Conservation (phyloP, 2,888 invertebrate species). For the Caprella mutica region DNA sequence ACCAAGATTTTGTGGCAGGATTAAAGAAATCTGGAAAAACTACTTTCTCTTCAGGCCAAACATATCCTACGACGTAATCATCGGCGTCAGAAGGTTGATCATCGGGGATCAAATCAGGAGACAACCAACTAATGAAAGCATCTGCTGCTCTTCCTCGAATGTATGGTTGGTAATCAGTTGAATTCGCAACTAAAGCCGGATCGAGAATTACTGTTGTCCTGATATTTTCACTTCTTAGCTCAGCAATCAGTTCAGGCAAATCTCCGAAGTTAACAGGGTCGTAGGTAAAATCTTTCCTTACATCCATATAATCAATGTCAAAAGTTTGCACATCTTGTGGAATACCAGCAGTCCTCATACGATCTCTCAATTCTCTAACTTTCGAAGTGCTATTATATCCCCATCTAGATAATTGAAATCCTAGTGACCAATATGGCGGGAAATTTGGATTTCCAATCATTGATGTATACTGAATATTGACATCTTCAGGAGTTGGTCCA, state of each 20-base stretch:
- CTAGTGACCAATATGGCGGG: slow-evolving; percentile 71
- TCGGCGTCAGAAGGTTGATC: slow-evolving; percentile 11
- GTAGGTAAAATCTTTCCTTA: slow-evolving; percentile 40
- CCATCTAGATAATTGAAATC: slow-evolving; percentile 43
- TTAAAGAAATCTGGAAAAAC: slow-evolving; percentile 35
- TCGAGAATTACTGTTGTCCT: slow-evolving; percentile 36
- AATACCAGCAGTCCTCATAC: slow-evolving; percentile 59
- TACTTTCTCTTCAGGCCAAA: slow-evolving; percentile 21
- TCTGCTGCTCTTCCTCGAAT: too few relatives aligned
- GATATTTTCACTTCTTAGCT: slow-evolving; percentile 33
- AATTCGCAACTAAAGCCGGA: too few relatives aligned
- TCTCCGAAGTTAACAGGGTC: slow-evolving; percentile 35
- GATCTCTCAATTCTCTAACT: slow-evolving; percentile 54
- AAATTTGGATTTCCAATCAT: slow-evolving; percentile 63
- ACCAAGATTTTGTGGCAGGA: slow-evolving; percentile 31
- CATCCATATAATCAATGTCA: slow-evolving; percentile 42
- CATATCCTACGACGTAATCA: slow-evolving; percentile 17
- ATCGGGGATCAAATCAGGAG: slow-evolving; percentile 7
- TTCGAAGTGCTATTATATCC: slow-evolving; percentile 56
- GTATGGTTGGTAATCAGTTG: too few relatives aligned
- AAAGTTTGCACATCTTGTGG: slow-evolving; percentile 52
- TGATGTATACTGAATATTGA: slow-evolving; percentile 38
- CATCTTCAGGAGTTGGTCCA: slow-evolving; percentile 56
- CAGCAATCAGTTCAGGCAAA: slow-evolving; percentile 35
- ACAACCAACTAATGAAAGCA: too few relatives aligned